Conservation (phyloP, 2,888 invertebrate genomes). For the Thyatira batis region DNA sequence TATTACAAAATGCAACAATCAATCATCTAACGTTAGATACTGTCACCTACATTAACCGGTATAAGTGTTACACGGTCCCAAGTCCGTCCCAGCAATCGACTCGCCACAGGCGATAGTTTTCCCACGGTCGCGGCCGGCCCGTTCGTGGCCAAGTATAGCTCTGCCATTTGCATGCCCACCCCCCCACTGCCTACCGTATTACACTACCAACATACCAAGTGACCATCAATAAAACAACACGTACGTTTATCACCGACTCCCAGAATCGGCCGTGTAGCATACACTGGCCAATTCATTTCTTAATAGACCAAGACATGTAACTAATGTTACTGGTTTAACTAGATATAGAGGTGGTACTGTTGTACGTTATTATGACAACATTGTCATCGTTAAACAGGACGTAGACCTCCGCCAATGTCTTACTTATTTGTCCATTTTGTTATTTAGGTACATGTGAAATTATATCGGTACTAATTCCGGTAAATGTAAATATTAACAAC, state of each 20-base stretch:
- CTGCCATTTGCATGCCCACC: conserved; percentile 79
- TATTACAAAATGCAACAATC: too few species aligned
- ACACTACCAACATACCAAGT: conserved; percentile 54
- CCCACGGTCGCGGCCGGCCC: conserved; percentile 77
- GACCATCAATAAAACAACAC: conserved; percentile 15
- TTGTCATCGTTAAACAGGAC: conserved; percentile 30
- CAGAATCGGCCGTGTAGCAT: conserved; percentile 37
- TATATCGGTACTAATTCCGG: too few species aligned
- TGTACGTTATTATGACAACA: conserved; percentile 45
- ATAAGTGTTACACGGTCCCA: conserved; percentile 24
- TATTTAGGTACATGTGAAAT: background rate
- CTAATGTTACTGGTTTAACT: conserved; percentile 49
- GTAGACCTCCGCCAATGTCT: conserved; percentile 20
- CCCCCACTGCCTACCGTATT: conserved; percentile 70
- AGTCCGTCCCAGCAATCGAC: conserved; percentile 59
- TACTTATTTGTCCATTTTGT: background rate
- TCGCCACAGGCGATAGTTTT: conserved; percentile 82
- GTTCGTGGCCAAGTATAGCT: conserved; percentile 75
- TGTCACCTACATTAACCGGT: conserved; percentile 5
- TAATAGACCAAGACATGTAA: conserved; percentile 48
- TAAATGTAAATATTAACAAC: too few species aligned
- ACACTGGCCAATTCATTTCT: conserved; percentile 55
- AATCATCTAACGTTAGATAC: conserved; percentile 21
- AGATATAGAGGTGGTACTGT: conserved; percentile 44
- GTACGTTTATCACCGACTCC: conserved; percentile 27